Evolutionary conservation across 2,113 vertebrate species (phyloP), one percentile per base, ranked within the genome.

Genomic region (Prolemur simus): DNA sequence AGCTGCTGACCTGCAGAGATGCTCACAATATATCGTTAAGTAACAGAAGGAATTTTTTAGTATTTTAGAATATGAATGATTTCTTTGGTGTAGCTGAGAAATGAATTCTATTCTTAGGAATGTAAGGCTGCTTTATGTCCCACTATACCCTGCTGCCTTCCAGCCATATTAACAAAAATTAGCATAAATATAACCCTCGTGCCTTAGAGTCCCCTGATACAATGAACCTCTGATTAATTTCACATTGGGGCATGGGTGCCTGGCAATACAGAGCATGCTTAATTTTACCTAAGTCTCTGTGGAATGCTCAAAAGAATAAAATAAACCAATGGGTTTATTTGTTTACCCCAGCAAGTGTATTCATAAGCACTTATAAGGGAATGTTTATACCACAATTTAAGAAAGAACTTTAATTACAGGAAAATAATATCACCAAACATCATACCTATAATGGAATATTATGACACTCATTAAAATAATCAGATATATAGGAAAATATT

Each of bases 101-200:
- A 94, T 91, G 63, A 91, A 87, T 93, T 95, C 68, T 95, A 89
- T 94, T 94, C 60, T 96, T 95, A 89, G 76, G 66, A 89, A 12
- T 45, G 49, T 29, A 81, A 76, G 29, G 47, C 37, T 78, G 42
- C 63, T 96, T 76, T 92, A 47, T 56, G 78, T 88, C 71, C 54
- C 68, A 85, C 23, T 73, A 21, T 45, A 76, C 15, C n/a, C 60
- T 85, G 39, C 73, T 87, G 80, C 82, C 95, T 96, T 93, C 66
- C 49, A 92, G 93, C 10, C 68, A 91, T 71, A 94, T 94, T 95
- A 96, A 42, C 64, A 89, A 81, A 96, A 98, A 97, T 94, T 97
- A 96, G 54, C 95, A 98, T 97, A 96, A 97, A 94, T 91, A 97
- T 96, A 86, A 86, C 86, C 78, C 97, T 69, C 83, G 96, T 97